Base-by-base conservation (phyloP, 1,140 invertebrate genomes). In the Ganaspis sp. region DNA sequence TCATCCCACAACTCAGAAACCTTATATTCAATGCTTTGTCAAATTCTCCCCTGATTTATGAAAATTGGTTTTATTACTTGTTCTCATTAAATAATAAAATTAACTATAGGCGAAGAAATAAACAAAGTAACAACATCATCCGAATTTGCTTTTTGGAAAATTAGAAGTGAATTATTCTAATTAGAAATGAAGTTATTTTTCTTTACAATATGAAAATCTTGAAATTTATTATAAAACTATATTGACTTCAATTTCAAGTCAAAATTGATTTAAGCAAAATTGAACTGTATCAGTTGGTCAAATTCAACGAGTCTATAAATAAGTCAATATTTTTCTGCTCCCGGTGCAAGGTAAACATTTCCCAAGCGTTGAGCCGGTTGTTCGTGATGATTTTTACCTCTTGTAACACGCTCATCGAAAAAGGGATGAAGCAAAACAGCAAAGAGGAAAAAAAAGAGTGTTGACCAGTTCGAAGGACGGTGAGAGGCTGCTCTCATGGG, bases 331-430 rank as follows among this genome's bases (percentile, higher is more conserved):
- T 78, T 81, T 49, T 77, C 82, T 83, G 77, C 81, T 58, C 70
- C 40, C 19, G 64, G 76, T 34, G 38, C 53, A 76, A 80, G 54
- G 76, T 73, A 80, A 77, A 77, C 77, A 79, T 76, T 54, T 75
- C 78, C 69, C 4, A 64, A 64, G 58, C 58, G 58, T 29, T 29
- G 53, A 79, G 74, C 42, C 49, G 58, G 77, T 78, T 76, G 74
- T 80, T 73, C 72, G 69, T 80, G 81, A 81, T 84, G 84, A 88
- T 88, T 88, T 87, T 86, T 73, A 80, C 83, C 75, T 70, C 75
- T 69, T 83, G 84, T 83, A 83, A 85, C 87, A 87, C 87, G 87
- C 79, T 85, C 85, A 85, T 87, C 81, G 84, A 84, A 83, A 87
- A 85, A 82, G 53, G 11, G 71, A 11, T 72, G 77, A 42, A 19